Evolutionary conservation across 2,113 vertebrate species (phyloP).

Genomic region (Labrus mixtus): DNA sequence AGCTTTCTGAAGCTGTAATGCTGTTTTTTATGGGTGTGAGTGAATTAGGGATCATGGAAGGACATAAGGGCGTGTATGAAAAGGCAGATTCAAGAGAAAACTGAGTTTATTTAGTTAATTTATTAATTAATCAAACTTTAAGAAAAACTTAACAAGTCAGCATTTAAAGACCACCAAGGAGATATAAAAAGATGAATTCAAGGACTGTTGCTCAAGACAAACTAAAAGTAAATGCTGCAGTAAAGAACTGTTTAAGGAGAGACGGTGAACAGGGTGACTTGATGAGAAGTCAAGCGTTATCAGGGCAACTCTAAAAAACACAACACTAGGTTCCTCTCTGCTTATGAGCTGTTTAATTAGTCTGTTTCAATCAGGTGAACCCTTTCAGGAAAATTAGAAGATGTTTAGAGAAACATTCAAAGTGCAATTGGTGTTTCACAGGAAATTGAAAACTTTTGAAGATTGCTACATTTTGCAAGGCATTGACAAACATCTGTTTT

Average conservation of each 20-base stretch:
- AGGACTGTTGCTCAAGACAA: not conserved
- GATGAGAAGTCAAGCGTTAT: not conserved
- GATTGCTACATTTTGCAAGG: too few species aligned
- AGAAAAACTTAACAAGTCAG: not conserved
- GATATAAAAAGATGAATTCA: conserved; percentile 1
- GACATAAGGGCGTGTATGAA: conserved; percentile 3
- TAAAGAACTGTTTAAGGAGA: not conserved
- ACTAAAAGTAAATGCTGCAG: not conserved
- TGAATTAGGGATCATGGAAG: conserved; percentile 33
- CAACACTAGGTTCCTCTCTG: conserved; percentile 1
- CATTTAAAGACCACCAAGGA: not conserved
- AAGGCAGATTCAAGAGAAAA: not conserved
- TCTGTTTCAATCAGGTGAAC: conserved; percentile 8
- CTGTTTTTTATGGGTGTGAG: conserved; percentile 40
- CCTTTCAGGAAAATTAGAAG: conserved; percentile 14
- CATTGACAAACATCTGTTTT: not conserved
- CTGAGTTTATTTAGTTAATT: not conserved
- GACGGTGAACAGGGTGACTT: not conserved
- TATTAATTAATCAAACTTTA: not conserved
- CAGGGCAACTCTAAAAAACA: conserved; percentile 13
- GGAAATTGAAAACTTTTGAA: not conserved
- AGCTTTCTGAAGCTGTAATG: conserved; percentile 34
- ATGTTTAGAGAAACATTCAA: conserved; percentile 42
- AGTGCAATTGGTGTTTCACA: conserved; percentile 18
- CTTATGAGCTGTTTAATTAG: conserved; percentile 36